Evolutionary conservation across 2,888 invertebrate genomes (phyloP).

Genomic region (Deroplatys truncata): DNA sequence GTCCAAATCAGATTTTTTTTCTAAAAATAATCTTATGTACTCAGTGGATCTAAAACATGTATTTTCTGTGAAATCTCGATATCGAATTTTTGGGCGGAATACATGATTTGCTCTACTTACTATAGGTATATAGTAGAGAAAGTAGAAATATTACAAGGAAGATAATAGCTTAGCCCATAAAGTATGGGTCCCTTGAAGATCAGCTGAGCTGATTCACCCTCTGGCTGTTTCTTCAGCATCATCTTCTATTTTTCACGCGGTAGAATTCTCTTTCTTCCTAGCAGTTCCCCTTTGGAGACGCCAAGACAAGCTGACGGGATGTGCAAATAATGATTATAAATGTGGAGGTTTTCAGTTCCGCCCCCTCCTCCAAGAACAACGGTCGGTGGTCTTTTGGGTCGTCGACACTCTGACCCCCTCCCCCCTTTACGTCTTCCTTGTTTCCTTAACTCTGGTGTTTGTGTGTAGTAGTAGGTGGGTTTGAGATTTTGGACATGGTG

Average conservation of each 20-base stretch:
- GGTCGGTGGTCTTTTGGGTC: constrained; percentile 14
- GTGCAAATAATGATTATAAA: constrained; percentile 34
- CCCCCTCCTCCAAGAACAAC: constrained; percentile 21
- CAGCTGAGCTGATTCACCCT: neutral
- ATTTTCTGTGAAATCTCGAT: no score
- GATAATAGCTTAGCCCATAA: no score
- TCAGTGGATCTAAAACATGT: no score
- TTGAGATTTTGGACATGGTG: neutral
- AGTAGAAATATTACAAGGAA: no score
- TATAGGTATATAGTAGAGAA: no score
- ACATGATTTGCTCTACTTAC: no score
- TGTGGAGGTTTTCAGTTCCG: constrained; percentile 28
- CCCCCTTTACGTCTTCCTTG: neutral
- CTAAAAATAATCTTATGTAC: no score
- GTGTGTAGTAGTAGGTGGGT: neutral
- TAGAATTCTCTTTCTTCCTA: neutral
- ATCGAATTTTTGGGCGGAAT: no score
- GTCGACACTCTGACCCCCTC: constrained; percentile 18
- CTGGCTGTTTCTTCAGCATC: constrained; percentile 24
- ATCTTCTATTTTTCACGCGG: constrained; percentile 22
- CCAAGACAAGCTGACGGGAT: constrained; percentile 30
- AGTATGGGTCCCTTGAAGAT: no score
- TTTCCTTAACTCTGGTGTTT: neutral
- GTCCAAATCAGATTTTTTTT: no score
- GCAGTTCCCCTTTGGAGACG: constrained; percentile 1